Base-by-base conservation (phyloP, 2,797 vertebrate genomes). In the Sebastes alutus region DNA sequence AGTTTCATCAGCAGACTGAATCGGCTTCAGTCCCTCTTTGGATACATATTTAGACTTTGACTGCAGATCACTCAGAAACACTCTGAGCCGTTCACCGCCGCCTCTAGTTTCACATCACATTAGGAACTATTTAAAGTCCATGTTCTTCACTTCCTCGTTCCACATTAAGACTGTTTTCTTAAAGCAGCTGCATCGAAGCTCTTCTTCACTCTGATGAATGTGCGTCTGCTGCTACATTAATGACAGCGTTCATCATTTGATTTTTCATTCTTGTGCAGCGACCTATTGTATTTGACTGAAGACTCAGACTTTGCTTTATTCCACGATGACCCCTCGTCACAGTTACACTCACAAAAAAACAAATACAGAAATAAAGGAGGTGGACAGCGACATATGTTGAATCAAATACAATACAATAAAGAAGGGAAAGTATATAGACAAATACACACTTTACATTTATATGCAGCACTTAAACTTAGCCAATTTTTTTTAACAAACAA, bases 1-100 rank as follows among this genome's bases (percentile, higher is more conserved):
- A 4, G 1, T 22, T 16, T 71, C 25, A n/a, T 76, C 46, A 2
- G 46, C 18, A 1, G 42, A 16, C 1, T 1, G 35, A 52, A 32
- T 70, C 62, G 1, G 46, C 66, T 63, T 62, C 72, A 49, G 5
- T 77, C 83, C 72, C 81, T 74, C 30, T 76, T 64, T 5, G 63
- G 30, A 71, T 81, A 79, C 77, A 83, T 78, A 85, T 81, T 81
- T 83, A 59, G 35, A 79, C 64, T 61, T 27, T 69, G 33, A 2
- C 22, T 11, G 54, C 72, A 38, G 66, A 23, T 54, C 13, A 13
- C 33, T 56, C 65, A 10, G 67, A 52, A 33, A 27, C 32, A 14
- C 32, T 27, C 12, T 7, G 23, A 60, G 59, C n/a, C n/a, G n/a
- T 22, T n/a, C 52, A 54, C 20, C 52, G 2, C 52, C 2, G 20